These are phyloP conservation scores for Philopedon plagiatum DNA, from an alignment of 2,888 invertebrate species.

Conservation along the genomic window DNA sequence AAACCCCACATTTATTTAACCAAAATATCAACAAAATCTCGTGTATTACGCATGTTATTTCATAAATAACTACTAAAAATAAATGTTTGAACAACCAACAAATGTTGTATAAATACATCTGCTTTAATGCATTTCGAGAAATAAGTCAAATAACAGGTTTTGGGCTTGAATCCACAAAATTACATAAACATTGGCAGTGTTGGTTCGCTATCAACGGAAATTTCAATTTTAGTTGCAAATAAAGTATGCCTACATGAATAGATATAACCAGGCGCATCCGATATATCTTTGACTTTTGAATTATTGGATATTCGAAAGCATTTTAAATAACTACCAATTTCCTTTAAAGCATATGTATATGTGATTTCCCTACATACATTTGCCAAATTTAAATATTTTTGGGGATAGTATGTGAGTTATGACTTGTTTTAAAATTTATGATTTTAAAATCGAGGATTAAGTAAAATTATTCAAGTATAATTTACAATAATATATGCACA, in stretches of 20 bases:
- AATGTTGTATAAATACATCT: neutral
- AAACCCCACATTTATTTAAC: no score
- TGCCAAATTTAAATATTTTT: no score
- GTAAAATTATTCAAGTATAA: no score
- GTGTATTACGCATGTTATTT: no score
- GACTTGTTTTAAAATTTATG: no score
- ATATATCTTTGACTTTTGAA: slow-evolving; percentile 15
- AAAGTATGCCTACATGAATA: slow-evolving; percentile 19
- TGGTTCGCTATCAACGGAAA: slow-evolving; percentile 21
- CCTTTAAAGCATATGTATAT: slow-evolving; percentile 1
- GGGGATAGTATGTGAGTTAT: no score
- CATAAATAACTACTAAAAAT: neutral
- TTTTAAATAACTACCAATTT: slow-evolving; percentile 21
- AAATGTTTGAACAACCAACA: neutral
- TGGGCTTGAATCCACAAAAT: neutral
- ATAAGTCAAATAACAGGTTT: neutral
- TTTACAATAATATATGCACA: no score
- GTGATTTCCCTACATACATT: neutral
- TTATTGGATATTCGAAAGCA: slow-evolving; percentile 22
- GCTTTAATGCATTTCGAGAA: neutral
- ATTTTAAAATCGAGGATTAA: no score
- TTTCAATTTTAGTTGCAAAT: slow-evolving; percentile 15
- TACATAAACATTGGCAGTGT: slow-evolving; percentile 9
- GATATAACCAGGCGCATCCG: slow-evolving; percentile 13
- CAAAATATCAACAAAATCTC: no score